These are phyloP conservation scores for Rhamphomyia laevipes DNA, from an alignment of 2,888 invertebrate species.

Conservation along the genomic window DNA sequence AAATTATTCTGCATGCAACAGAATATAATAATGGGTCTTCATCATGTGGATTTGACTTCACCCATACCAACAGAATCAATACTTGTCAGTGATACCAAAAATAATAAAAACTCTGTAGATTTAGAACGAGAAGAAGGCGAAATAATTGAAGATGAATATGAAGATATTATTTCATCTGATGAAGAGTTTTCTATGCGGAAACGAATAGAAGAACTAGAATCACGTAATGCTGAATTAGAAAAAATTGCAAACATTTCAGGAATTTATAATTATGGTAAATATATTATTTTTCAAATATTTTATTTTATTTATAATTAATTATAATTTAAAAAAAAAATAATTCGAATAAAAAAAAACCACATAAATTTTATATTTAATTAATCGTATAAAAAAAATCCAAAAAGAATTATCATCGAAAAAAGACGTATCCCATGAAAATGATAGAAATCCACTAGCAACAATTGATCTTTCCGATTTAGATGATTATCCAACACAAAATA, in stretches of 20 bases:
- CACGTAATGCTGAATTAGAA: constrained; percentile 34
- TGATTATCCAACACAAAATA: constrained; percentile 7
- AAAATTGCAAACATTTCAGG: constrained; percentile 32
- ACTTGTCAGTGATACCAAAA: too few species aligned
- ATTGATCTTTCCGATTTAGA: constrained; percentile 14
- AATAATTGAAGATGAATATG: constrained; percentile 31
- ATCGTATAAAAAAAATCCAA: too few species aligned
- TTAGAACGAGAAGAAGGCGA: constrained; percentile 33
- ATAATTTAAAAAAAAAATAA: too few species aligned
- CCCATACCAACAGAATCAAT: too few species aligned
- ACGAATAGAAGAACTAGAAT: constrained; percentile 34
- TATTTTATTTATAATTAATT: background rate
- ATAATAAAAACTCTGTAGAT: too few species aligned
- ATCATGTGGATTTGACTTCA: too few species aligned
- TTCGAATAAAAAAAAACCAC: too few species aligned
- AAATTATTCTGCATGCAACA: too few species aligned
- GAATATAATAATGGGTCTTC: too few species aligned
- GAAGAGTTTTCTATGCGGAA: constrained; percentile 32
- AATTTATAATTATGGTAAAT: constrained; percentile 25
- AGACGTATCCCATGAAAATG: background rate
- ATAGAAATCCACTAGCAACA: constrained; percentile 10
- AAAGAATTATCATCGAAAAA: too few species aligned
- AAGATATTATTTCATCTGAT: constrained; percentile 36
- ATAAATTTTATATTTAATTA: too few species aligned
- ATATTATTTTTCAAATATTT: background rate